Conservation (phyloP, 2,797 vertebrate species). For the Acipenser ruthenus region DNA sequence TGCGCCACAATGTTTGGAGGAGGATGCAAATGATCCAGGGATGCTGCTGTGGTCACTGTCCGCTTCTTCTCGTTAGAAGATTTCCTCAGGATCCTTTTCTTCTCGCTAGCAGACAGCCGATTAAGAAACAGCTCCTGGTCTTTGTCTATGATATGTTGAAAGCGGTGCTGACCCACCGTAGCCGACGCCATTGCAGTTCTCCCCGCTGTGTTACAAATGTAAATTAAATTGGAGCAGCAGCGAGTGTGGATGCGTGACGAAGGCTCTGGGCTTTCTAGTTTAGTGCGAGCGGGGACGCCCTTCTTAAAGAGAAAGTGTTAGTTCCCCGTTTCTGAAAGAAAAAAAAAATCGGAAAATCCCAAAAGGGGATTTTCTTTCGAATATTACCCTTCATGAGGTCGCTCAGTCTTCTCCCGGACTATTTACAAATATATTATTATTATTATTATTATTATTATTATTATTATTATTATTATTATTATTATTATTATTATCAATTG, state of each 20-base stretch:
- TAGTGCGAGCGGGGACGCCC: slow-evolving; percentile 25
- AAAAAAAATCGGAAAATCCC: neutral
- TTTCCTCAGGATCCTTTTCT: slow-evolving; percentile 46
- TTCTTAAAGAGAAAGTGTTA: slow-evolving; percentile 16
- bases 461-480: no score
- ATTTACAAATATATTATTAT: no score
- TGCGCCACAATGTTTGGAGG: slow-evolving; percentile 8
- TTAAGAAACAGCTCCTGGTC: slow-evolving; percentile 54
- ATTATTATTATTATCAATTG: no score
- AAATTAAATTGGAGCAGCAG: slow-evolving; percentile 43
- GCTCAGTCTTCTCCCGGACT: no score
- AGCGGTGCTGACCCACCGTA: slow-evolving; percentile 53
- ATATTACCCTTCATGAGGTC: no score
- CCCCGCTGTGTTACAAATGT: slow-evolving; percentile 38
- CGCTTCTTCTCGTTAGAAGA: slow-evolving; percentile 39
- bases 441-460: no score
- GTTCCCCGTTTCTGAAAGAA: neutral
- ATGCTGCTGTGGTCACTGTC: slow-evolving; percentile 22
- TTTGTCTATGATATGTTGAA: slow-evolving; percentile 51
- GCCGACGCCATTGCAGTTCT: slow-evolving; percentile 53
- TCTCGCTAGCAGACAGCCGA: slow-evolving; percentile 45
- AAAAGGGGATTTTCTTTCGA: neutral
- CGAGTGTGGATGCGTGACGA: slow-evolving; percentile 34
- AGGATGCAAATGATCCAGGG: slow-evolving; percentile 20
- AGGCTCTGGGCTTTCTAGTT: neutral